Percentiles rank a stretch among this genome's conserved stretches.
Evolutionary conservation across 2,888 invertebrate genomes (phyloP).

Genomic region (Erannis defoliaria): DNA sequence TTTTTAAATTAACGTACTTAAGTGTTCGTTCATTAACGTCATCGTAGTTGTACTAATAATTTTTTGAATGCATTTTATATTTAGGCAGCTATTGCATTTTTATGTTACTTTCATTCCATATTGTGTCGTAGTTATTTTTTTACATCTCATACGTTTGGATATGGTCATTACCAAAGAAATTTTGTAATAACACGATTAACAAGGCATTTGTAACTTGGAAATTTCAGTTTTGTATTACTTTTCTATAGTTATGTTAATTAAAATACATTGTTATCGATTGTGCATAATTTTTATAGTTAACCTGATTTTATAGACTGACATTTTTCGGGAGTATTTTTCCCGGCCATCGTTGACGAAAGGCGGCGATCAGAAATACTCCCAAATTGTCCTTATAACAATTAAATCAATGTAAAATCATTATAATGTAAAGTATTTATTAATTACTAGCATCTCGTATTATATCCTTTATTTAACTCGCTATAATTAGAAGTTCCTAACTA

Average conservation of each 20-base stretch:
- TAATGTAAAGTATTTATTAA: conserved; percentile 82
- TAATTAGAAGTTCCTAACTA: conserved; percentile 85
- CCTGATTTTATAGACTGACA: conserved; percentile 68
- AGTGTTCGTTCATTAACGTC: conserved; percentile 57
- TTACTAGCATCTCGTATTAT: conserved; percentile 70
- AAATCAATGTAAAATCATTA: conserved; percentile 71
- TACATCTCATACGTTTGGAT: conserved; percentile 68
- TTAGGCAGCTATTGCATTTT: conserved; percentile 81
- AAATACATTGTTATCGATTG: conserved; percentile 76
- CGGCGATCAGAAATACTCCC: conserved; percentile 76
- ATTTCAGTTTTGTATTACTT: conserved; percentile 57
- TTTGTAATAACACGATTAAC: conserved; percentile 65
- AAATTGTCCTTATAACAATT: conserved; percentile 64
- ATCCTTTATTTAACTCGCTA: conserved; percentile 79
- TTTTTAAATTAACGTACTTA: conserved; percentile 82
- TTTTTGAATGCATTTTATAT: conserved; percentile 80
- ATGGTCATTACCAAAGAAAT: conserved; percentile 82
- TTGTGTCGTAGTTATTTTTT: conserved; percentile 65
- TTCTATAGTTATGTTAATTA: conserved; percentile 67
- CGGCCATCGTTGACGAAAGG: conserved; percentile 47
- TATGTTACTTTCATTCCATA: conserved; percentile 76
- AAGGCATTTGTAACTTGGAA: conserved; percentile 63
- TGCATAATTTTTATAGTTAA: conserved; percentile 80
- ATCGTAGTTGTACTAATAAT: conserved; percentile 77
- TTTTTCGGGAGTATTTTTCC: conserved; percentile 78